These are phyloP conservation scores for Bos javanicus DNA, from an alignment of 2,113 vertebrate genomes.

Conservation along the genomic window DNA sequence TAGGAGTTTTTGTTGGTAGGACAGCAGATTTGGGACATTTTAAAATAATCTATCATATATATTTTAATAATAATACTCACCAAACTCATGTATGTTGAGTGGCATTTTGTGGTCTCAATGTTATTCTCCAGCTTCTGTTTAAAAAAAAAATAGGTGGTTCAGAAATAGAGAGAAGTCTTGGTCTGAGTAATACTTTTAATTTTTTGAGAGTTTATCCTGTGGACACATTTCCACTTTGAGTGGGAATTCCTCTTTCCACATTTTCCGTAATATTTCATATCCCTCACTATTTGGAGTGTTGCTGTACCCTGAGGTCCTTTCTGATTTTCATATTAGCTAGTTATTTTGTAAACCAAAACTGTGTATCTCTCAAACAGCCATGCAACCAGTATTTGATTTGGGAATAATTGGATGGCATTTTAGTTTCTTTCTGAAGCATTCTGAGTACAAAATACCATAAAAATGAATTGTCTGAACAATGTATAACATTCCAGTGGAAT, in stretches of 20 bases:
- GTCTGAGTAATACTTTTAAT: not conserved
- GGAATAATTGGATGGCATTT: not conserved
- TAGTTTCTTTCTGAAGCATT: not conserved
- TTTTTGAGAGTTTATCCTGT: not conserved
- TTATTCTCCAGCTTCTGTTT: not conserved
- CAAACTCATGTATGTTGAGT: not conserved
- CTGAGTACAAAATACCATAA: not conserved
- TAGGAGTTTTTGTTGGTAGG: not conserved
- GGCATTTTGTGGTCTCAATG: not conserved
- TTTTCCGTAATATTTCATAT: not conserved
- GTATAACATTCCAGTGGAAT: not conserved
- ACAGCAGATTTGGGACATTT: not conserved
- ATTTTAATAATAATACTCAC: not conserved
- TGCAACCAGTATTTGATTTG: not conserved
- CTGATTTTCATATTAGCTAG: not conserved
- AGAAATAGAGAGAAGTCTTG: not conserved
- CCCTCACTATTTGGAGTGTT: not conserved
- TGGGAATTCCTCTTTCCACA: not conserved
- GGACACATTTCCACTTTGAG: not conserved
- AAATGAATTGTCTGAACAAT: conserved; percentile 14
- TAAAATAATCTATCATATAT: not conserved
- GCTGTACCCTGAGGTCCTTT: not conserved
- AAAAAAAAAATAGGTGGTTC: not conserved
- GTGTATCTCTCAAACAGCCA: not conserved
- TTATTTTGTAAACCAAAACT: not conserved